Base-by-base conservation (phyloP, 2,888 invertebrate species). In the Drosophila nigritarsus region DNA sequence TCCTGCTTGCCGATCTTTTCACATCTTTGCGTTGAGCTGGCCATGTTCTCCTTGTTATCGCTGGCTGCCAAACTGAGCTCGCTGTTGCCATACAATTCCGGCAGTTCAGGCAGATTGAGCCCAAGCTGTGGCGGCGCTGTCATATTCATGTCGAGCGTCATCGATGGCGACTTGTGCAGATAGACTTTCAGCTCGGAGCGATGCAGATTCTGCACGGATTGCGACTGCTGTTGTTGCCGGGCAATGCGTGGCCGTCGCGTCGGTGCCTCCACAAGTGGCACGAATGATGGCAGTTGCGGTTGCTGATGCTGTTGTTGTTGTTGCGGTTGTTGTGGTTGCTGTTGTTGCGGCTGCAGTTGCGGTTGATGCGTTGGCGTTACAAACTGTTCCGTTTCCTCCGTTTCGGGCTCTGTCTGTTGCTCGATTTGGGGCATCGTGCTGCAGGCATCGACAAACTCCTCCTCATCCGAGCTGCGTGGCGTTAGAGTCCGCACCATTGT, bases 121-220 rank as follows among this genome's bases (percentile, higher is more conserved):
- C 87, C 82, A 1, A 91, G 69, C 6, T 87, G 81, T 4, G 86
- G 82, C 13, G 86, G 79, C 0, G 90, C 87, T 13, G 87, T 89
- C 13, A 82, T 65, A 11, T 90, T 86, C 58, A 87, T 67, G 53
- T 90, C 83, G 27, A 92, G 59, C 45, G 90, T 72, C 75, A 92
- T 79, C 7, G 93, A 93, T 24, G 92, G 92, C 3, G 92, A 89
- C 70, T 91, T 92, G 56, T 92, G 91, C 4, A 93, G 77, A 66
- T 86, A 92, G 0, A 93, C 88, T 32, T 90, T 91, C 0, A 92
- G 70, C 68, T 93, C 93, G 4, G 92, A 84, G 34, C 91, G 89
- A 65, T 92, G 92, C 20, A 93, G 75, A 76, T 92, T 93, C 64
- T 91, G 89, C 5, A 87, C 92, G 1, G 93, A 93, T 60, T 91